Base-by-base conservation (phyloP, 2,113 vertebrate genomes). In the Athene cunicularia region DNA sequence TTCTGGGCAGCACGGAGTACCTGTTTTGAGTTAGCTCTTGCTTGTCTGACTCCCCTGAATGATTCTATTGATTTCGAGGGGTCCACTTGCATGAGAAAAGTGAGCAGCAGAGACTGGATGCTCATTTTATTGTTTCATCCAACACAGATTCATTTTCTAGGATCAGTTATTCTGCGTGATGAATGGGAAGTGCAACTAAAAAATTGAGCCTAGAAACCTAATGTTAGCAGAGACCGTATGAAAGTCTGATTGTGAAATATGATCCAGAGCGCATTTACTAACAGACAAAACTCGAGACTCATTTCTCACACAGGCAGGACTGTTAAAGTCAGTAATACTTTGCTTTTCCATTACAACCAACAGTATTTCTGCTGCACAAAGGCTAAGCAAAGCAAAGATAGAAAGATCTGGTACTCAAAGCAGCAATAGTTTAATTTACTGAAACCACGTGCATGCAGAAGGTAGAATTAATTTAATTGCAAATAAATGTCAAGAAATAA, bases 11-110 rank as follows among this genome's bases (percentile, higher is more conserved):
- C 45, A 52, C 0, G 1, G 37, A 89, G 87, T 97, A 96, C 95
- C 96, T 97, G 96, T 87, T 96, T 95, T 90, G 89, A 95, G 95
- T 96, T 95, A 96, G 95, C 95, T 94, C 89, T 87, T 94, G 84
- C 89, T 89, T 94, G 66, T 75, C 93, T 93, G 87, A 89, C 90
- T 96, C 86, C 86, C 75, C 94, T 97, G 97, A 97, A 96, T 95
- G 93, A 96, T 97, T 95, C 94, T 94, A 96, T 97, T 97, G 97
- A 97, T 97, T 97, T 95, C 45, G 17, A 94, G 77, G 95, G 91
- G 93, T 96, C 84, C 75, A 89, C 93, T 95, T 88, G 87, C 94
- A 93, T 86, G 94, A 95, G 91, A 90, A 91, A 93, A 96, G 94
- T 92, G 94, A 95, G 91, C 91, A 96, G 93, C 91, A 94, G 89